Evolutionary conservation across 2,797 vertebrate species (phyloP).

Genomic region (Vultur gryphus): DNA sequence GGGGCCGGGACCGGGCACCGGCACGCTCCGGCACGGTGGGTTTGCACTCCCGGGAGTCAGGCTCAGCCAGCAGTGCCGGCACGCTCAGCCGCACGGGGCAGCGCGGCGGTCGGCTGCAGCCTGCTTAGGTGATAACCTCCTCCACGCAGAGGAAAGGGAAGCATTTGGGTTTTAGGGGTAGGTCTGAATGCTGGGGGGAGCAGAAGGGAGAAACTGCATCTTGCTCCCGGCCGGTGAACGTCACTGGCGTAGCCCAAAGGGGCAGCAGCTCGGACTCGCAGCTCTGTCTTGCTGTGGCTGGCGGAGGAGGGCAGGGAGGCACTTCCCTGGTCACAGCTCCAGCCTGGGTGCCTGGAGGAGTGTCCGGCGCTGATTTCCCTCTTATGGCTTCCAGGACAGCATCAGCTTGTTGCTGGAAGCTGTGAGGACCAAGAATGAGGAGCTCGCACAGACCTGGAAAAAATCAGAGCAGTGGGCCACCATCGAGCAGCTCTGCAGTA

Average conservation of each 20-base stretch:
- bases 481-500: constrained; percentile 97
- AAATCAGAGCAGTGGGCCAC: constrained; percentile 99
- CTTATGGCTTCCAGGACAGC: constrained; percentile 83
- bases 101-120: fast-evolving
- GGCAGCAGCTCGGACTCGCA: background rate
- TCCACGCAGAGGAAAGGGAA: background rate
- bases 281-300: background rate
- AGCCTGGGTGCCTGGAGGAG: no score
- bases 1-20: fast-evolving
- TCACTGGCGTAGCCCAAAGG: background rate
- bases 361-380: background rate
- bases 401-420: constrained; percentile 94
- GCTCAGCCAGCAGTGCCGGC: fast-evolving
- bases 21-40: fast-evolving
- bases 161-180: background rate
- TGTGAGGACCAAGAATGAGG: constrained; percentile 92
- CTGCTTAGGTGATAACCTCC: background rate
- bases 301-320: background rate
- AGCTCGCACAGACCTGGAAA: constrained; percentile 96
- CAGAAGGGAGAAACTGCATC: background rate
- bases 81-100: fast-evolving
- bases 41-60: background rate
- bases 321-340: background rate
- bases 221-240: no score
- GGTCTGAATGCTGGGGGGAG: background rate